Evolutionary conservation across 2,113 vertebrate species (phyloP).

Genomic region (Hyaena hyaena): DNA sequence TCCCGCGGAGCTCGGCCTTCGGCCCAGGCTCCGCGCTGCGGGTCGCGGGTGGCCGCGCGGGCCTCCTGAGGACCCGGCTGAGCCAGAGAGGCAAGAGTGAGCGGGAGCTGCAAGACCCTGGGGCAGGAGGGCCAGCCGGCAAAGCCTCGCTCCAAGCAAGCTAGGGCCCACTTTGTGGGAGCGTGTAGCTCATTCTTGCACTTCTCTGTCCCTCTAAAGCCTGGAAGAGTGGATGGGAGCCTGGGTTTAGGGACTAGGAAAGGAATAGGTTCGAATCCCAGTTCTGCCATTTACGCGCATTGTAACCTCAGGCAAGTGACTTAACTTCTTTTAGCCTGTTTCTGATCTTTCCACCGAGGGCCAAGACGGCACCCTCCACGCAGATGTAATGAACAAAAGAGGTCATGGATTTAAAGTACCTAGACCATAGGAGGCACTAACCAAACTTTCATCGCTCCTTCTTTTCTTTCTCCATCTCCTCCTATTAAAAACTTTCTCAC

Average conservation of each 20-base stretch:
- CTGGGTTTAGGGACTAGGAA: conserved; percentile 15
- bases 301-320: conserved; percentile 21
- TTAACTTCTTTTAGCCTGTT: neutral
- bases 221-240: neutral
- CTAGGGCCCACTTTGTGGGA: neutral
- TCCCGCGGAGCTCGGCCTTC: conserved; percentile 32
- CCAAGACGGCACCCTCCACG: neutral
- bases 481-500: conserved; percentile 52
- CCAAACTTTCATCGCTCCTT: neutral
- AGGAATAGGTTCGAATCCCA: conserved; percentile 2
- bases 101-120: neutral
- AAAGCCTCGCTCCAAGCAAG: neutral
- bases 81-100: neutral
- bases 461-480: neutral
- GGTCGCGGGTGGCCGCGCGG: neutral
- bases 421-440: neutral
- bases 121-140: neutral
- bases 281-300: neutral
- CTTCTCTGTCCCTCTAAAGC: neutral
- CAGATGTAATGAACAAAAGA: neutral
- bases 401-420: neutral
- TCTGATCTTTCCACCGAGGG: neutral
- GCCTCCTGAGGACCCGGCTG: conserved; percentile 19
- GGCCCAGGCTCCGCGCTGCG: neutral
- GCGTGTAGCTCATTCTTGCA: neutral